Conservation (phyloP, 2,888 invertebrate species). For the Colletes collaris region DNA sequence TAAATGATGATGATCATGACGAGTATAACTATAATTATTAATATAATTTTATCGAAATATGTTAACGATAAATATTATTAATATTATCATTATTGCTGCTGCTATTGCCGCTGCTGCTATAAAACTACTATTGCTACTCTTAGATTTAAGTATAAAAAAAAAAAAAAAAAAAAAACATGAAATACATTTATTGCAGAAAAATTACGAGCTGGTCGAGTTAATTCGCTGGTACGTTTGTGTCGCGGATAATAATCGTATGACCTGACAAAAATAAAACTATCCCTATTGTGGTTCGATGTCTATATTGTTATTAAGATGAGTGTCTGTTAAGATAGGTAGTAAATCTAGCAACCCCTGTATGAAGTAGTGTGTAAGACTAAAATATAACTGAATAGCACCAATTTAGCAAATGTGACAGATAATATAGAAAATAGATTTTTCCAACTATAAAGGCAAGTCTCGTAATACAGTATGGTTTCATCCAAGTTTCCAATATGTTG, state of each 20-base stretch:
- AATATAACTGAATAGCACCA: slow-evolving; percentile 46
- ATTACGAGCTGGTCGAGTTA: slow-evolving; percentile 57
- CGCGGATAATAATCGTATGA: slow-evolving; percentile 43
- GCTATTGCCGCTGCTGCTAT: slow-evolving; percentile 65
- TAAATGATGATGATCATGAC: slow-evolving; percentile 74
- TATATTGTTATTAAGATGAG: slow-evolving; percentile 58
- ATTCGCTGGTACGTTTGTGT: slow-evolving; percentile 47
- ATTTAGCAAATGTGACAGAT: slow-evolving; percentile 44
- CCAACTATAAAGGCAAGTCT: slow-evolving; percentile 28
- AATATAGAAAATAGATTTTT: slow-evolving; percentile 31
- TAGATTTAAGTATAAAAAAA: slow-evolving; percentile 70
- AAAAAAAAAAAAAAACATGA: slow-evolving; percentile 48
- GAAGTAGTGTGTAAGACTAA: slow-evolving; percentile 53
- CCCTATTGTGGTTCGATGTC: slow-evolving; percentile 57
- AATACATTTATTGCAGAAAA: slow-evolving; percentile 72
- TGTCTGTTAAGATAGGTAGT: slow-evolving; percentile 57
- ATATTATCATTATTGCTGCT: slow-evolving; percentile 68
- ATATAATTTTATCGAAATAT: slow-evolving; percentile 76
- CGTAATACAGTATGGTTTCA: slow-evolving; percentile 40
- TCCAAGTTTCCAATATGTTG: slow-evolving; percentile 33
- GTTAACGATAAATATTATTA: slow-evolving; percentile 74
- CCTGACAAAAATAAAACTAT: slow-evolving; percentile 47
- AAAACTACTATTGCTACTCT: slow-evolving; percentile 74
- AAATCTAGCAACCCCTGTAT: slow-evolving; percentile 44
- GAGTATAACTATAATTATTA: slow-evolving; percentile 75